A percentile compares a stretch with the other conserved stretches of the same genome.
Evolutionary conservation across 2,113 vertebrate species (phyloP).

Genomic region (Xenopus borealis): DNA sequence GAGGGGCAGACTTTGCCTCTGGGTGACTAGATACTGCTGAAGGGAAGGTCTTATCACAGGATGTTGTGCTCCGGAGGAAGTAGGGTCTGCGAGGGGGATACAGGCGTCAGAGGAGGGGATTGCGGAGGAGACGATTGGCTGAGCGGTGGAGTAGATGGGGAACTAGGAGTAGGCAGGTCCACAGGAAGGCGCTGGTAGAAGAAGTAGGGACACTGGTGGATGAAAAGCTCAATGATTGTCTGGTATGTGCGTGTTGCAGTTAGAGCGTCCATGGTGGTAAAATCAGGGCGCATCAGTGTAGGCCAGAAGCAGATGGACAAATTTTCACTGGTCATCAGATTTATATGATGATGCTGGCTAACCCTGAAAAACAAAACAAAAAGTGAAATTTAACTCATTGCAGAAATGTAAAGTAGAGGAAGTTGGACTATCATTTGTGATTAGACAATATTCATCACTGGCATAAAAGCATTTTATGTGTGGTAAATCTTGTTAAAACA

Average conservation of each 20-base stretch:
- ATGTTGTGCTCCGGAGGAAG: slow-evolving; percentile 80
- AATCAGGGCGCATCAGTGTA: slow-evolving; percentile 88
- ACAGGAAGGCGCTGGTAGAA: slow-evolving; percentile 82
- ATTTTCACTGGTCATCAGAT: slow-evolving; percentile 95
- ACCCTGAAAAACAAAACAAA: slow-evolving; percentile 64
- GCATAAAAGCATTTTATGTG: too few relatives aligned
- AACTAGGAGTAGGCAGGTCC: slow-evolving; percentile 67
- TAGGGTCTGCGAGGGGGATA: slow-evolving; percentile 74
- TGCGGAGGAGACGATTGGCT: slow-evolving; percentile 58
- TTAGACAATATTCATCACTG: too few relatives aligned
- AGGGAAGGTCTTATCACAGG: slow-evolving; percentile 65
- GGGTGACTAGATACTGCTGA: slow-evolving; percentile 3
- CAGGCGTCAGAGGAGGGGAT: slow-evolving; percentile 76
- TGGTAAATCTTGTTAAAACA: too few relatives aligned
- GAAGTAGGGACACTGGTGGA: slow-evolving; percentile 89
- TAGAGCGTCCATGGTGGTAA: slow-evolving; percentile 92
- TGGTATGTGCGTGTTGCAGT: slow-evolving; percentile 90
- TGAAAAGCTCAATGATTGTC: slow-evolving; percentile 97
- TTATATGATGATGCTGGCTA: slow-evolving; percentile 82
- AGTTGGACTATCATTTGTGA: too few relatives aligned
- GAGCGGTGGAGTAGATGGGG: slow-evolving; percentile 66
- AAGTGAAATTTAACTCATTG: too few relatives aligned
- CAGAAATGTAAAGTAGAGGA: too few relatives aligned
- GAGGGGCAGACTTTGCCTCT: slow-evolving; percentile 17
- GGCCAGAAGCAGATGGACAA: slow-evolving; percentile 97